Percentiles rank a stretch among this genome's conserved stretches.
phyloP scores from a whole-genome alignment of 1,140 invertebrate genomes.

The Drosophila kohkoa region DNA sequence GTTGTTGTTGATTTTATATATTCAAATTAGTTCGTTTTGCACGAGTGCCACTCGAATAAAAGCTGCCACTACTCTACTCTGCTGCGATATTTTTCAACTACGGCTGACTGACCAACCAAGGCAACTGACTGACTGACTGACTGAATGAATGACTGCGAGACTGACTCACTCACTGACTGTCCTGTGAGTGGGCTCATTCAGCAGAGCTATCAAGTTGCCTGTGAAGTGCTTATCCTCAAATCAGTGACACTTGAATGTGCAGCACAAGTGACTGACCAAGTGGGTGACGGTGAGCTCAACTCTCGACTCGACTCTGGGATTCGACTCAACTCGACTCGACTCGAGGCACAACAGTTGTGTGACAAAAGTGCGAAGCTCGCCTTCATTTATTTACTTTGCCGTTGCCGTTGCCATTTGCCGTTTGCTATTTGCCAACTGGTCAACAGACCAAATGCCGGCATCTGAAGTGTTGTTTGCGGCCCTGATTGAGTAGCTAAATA shows the following conservation, averaged over 20 bases:
- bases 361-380: conserved; percentile 68
- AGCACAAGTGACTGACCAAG: conserved; percentile 82
- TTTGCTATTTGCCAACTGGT: conserved; percentile 54
- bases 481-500: conserved; percentile 78
- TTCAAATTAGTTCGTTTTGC: conserved; percentile 83
- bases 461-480: conserved; percentile 71
- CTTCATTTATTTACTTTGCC: conserved; percentile 76
- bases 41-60: conserved; percentile 75
- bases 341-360: conserved; percentile 4
- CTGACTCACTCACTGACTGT: conserved; percentile 17
- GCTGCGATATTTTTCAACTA: conserved; percentile 74
- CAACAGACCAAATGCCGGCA: conserved; percentile 60
- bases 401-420: conserved; percentile 37
- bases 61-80: conserved; percentile 48
- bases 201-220: conserved; percentile 77
- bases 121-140: conserved; percentile 21
- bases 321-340: conserved; percentile 7
- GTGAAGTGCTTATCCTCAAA: conserved; percentile 83
- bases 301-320: conserved; percentile 14
- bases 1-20: conserved; percentile 77
- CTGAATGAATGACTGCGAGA: conserved; percentile 22
- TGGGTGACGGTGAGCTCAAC: conserved; percentile 56
- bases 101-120: conserved; percentile 61
- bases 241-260: conserved; percentile 83
- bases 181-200: conserved; percentile 42